Evolutionary conservation across 1,140 invertebrate species (phyloP).

Genomic region (Zaprionus taronus): DNA sequence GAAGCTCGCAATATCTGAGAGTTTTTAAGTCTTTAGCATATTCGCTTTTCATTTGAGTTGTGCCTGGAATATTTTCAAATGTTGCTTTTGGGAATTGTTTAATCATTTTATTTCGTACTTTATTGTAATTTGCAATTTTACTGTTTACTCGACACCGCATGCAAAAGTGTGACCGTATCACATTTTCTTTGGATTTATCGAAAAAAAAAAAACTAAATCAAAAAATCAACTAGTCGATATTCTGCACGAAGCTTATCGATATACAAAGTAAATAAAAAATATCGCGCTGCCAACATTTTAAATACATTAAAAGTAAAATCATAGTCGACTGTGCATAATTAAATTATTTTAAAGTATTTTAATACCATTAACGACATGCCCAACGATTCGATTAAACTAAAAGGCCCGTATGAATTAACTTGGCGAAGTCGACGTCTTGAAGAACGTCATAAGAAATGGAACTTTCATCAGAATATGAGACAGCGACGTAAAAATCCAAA

Average conservation of each 20-base stretch:
- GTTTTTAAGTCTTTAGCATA: constrained; percentile 81
- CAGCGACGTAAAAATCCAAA: not conserved
- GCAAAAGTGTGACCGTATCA: not conserved
- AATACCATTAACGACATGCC: constrained; percentile 27
- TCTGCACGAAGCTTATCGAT: not conserved
- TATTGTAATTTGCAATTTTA: not conserved
- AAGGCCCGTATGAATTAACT: constrained; percentile 24
- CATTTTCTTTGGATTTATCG: not conserved
- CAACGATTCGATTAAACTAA: constrained; percentile 23
- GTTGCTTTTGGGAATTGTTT: constrained; percentile 21
- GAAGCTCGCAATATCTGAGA: constrained; percentile 84
- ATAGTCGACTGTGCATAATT: constrained; percentile 7
- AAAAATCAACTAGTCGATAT: not conserved
- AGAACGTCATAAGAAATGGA: not conserved
- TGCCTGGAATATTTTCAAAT: constrained; percentile 55
- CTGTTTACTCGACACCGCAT: not conserved
- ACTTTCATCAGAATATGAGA: not conserved
- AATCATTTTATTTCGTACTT: constrained; percentile 19
- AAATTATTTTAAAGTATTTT: not conserved
- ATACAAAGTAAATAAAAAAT: not conserved
- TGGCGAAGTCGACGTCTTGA: constrained; percentile 14
- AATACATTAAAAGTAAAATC: not conserved
- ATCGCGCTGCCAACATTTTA: not conserved
- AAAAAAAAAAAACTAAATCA: not conserved
- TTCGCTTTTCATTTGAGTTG: constrained; percentile 51